Evolutionary conservation across 2,888 invertebrate species (phyloP).

Genomic region (Synergus umbraculus): DNA sequence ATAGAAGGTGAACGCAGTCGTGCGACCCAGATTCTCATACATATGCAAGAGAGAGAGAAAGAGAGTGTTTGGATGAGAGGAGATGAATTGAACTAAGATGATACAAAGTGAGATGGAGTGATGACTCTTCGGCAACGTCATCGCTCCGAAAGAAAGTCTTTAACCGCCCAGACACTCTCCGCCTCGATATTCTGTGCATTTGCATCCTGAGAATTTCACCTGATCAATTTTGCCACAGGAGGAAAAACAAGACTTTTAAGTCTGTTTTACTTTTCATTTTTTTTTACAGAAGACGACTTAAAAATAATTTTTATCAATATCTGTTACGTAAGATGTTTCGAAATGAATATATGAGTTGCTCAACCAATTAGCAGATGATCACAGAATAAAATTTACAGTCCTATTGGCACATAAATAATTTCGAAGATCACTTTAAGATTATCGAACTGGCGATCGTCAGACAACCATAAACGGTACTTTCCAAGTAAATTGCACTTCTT

Average conservation of each 20-base stretch:
- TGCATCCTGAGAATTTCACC: constrained; percentile 25
- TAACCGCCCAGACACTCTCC: constrained; percentile 20
- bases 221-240: background rate
- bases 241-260: background rate
- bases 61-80: constrained; percentile 49
- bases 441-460: background rate
- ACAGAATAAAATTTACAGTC: constrained; percentile 6
- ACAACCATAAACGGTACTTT: constrained; percentile 21
- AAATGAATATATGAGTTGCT: too few species aligned
- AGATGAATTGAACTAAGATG: constrained; percentile 52
- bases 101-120: constrained; percentile 48
- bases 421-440: constrained; percentile 5
- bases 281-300: background rate
- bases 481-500: constrained; percentile 31
- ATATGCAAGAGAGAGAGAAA: constrained; percentile 46
- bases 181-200: constrained; percentile 7
- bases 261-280: background rate
- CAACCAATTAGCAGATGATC: background rate
- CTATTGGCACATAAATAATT: background rate
- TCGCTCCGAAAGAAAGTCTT: constrained; percentile 26
- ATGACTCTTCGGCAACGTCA: constrained; percentile 16
- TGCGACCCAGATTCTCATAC: constrained; percentile 72
- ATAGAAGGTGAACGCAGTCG: constrained; percentile 73
- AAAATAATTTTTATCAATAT: background rate
- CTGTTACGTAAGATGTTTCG: background rate